Base-by-base conservation (phyloP, 1,140 invertebrate genomes). In the Tetranychus cinnabarinus region DNA sequence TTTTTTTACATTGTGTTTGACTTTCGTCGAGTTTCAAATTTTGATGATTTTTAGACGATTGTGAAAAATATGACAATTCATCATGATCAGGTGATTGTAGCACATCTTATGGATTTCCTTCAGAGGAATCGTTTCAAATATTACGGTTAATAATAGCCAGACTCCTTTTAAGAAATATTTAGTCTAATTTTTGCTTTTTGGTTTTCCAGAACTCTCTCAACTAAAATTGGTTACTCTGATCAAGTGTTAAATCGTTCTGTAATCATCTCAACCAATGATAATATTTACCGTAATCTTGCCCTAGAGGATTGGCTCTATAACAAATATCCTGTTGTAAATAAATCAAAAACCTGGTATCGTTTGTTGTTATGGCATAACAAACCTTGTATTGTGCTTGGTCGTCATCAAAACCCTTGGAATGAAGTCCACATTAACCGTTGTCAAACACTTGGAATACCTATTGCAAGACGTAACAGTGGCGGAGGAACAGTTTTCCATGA, bases 401-500 rank as follows among this genome's bases (percentile, higher is more conserved):
- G 88, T 47, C 87, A 97, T 74, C 93, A 97, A 72, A 99, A 98
- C 74, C 88, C 91, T 1, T 97, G 91, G 84, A 70, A 83, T 31
- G 93, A 98, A 73, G 81, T 84, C 2, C 86, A 95, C 70, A 71
- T 88, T 0, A 64, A 73, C 59, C 73, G 78, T 3, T 75, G 74
- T 42, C 66, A 83, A 33, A 70, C 76, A 55, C 45, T 59, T 31
- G 48, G 48, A 13, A 65, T 69, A 6, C 71, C 77, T 2, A 66
- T 96, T 23, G 92, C 83, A 1, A 77, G 93, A 58, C 77, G 92
- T 31, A 87, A 89, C 68, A 95, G 89, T 72, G 92, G 90, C n/a
- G 95, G 93, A 61, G 91, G 90, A 10, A 85, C 89, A 23, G 90
- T 97, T 31, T 98, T 90, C 72, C 92, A 98, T 72, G 93, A 97